Evolutionary conservation across 2,113 vertebrate species (phyloP).

Genomic region (Lepidothrix coronata): DNA sequence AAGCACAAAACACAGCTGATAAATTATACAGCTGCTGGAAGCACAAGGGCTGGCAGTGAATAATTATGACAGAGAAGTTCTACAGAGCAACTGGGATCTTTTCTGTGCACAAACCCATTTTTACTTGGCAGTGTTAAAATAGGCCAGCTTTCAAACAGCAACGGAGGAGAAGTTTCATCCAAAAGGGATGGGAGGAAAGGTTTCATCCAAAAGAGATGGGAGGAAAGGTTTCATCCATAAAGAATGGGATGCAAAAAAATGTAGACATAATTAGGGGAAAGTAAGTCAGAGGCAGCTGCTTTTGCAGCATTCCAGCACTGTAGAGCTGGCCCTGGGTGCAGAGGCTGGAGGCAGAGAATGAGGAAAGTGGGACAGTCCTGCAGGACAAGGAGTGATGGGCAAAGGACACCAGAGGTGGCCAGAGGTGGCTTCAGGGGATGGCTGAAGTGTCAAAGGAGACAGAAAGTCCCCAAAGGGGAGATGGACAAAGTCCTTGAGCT

Average conservation of each 20-base stretch:
- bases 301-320: neutral
- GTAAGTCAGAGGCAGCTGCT: neutral
- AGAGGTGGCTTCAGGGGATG: neutral
- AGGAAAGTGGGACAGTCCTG: neutral
- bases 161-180: neutral
- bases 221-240: neutral
- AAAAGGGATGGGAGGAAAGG: neutral
- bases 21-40: slow-evolving; percentile 49
- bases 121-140: slow-evolving; percentile 11
- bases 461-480: neutral
- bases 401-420: neutral
- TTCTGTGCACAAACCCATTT: neutral
- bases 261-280: neutral
- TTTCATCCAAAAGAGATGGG: neutral
- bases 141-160: slow-evolving; percentile 1
- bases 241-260: neutral
- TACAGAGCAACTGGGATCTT: neutral
- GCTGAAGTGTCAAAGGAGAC: neutral
- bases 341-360: neutral
- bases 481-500: neutral
- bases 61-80: neutral
- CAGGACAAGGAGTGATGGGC: neutral
- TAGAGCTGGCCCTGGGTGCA: accelerated
- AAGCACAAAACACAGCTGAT: slow-evolving; percentile 67
- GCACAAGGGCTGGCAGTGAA: slow-evolving; percentile 29